Evolutionary conservation across 2,888 invertebrate genomes (phyloP).

Genomic region (Lithophane leautieri): DNA sequence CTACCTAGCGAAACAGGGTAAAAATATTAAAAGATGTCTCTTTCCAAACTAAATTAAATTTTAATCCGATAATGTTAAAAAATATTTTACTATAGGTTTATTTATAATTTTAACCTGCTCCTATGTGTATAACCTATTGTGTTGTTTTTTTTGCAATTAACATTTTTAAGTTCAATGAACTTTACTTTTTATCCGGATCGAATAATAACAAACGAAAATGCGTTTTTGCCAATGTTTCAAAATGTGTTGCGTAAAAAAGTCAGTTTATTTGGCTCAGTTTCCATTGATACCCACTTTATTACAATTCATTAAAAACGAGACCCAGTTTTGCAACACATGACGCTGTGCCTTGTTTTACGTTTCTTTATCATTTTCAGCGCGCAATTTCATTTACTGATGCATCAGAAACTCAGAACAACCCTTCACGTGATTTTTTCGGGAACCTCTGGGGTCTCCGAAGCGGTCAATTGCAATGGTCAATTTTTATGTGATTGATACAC

Average conservation of each 20-base stretch:
- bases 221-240: neutral
- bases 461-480: neutral
- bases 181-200: constrained; percentile 9
- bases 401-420: neutral
- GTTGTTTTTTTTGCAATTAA: neutral
- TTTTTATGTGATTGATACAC: neutral
- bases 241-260: neutral
- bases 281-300: neutral
- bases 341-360: too few relatives aligned
- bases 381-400: neutral
- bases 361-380: neutral
- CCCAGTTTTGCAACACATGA: constrained; percentile 2
- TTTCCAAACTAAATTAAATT: constrained; percentile 7
- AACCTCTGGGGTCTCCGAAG: neutral
- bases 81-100: neutral
- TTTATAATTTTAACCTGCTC: neutral
- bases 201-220: constrained; percentile 1
- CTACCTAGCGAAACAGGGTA: constrained; percentile 3
- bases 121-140: too few relatives aligned
- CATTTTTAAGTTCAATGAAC: neutral
- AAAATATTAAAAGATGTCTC: neutral
- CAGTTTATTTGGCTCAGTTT: neutral
- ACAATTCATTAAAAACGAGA: neutral
- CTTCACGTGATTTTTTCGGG: too few relatives aligned
- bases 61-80: constrained; percentile 1